These are phyloP conservation scores for Neopipo cinnamomea DNA, from an alignment of 2,113 vertebrate genomes.

Conservation along the genomic window DNA sequence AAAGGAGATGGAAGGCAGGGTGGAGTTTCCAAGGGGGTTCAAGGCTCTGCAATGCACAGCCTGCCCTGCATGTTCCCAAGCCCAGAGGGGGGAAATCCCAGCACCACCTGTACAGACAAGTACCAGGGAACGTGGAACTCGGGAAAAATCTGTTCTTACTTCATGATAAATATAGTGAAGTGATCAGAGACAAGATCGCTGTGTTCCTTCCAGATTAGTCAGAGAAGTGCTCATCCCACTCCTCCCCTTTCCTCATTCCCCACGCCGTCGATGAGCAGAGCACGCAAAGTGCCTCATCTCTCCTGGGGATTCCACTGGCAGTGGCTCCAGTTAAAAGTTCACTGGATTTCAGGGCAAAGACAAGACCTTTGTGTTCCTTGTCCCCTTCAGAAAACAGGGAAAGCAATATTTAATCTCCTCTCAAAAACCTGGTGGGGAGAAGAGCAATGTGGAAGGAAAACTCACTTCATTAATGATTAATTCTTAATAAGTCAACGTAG, in stretches of 20 bases:
- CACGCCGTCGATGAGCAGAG: not conserved
- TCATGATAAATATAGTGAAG: not conserved
- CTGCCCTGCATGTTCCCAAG: not conserved
- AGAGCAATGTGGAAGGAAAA: not conserved
- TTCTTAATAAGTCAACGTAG: not conserved
- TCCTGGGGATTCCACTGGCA: not conserved
- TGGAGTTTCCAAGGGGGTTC: not conserved
- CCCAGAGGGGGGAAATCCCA: not conserved
- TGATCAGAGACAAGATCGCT: not conserved
- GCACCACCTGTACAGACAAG: not conserved
- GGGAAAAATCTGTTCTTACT: not conserved
- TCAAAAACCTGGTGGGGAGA: not conserved
- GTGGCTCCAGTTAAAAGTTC: not conserved
- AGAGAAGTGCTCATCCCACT: not conserved
- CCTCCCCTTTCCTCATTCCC: constrained; percentile 30
- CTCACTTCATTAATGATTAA: not conserved
- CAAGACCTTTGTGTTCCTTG: not conserved
- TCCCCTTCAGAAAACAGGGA: not conserved
- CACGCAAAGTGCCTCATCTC: not conserved
- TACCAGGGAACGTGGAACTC: rapidly evolving
- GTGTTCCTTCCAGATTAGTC: constrained; percentile 6
- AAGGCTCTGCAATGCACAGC: not conserved
- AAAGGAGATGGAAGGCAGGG: not conserved
- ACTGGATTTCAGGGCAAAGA: not conserved
- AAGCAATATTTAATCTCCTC: not conserved